A percentile compares a stretch with the other conserved stretches of the same genome.
phyloP scores from a whole-genome alignment of 2,113 vertebrate genomes.

The Clarias magur region DNA sequence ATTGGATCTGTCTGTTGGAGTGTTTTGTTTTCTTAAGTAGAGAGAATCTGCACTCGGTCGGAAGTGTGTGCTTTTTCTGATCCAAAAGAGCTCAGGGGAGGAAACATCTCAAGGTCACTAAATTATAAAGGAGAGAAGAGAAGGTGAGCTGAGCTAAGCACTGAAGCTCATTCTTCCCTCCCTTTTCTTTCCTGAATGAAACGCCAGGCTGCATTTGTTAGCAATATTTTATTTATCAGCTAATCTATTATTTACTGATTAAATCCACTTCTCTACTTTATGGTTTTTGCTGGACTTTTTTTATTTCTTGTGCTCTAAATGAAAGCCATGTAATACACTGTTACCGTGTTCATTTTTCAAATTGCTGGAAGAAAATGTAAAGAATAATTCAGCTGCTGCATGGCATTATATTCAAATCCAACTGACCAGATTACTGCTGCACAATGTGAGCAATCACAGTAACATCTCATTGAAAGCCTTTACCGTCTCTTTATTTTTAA shows the following conservation, averaged over 20 bases:
- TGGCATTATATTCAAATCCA: neutral
- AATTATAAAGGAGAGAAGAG: conserved; percentile 57
- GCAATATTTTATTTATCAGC: conserved; percentile 58
- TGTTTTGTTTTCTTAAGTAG: neutral
- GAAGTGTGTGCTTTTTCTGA: conserved; percentile 39
- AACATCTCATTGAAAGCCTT: conserved; percentile 10
- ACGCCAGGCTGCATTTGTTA: conserved; percentile 60
- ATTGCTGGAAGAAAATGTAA: conserved; percentile 42
- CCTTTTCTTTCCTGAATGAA: conserved; percentile 60
- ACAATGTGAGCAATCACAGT: conserved; percentile 21
- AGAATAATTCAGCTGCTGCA: conserved; percentile 46
- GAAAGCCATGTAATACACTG: conserved; percentile 28
- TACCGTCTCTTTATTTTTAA: neutral
- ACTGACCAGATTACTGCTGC: neutral
- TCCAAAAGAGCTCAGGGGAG: conserved; percentile 47
- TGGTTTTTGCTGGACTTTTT: conserved; percentile 51
- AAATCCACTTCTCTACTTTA: conserved; percentile 61
- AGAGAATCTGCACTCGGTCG: neutral
- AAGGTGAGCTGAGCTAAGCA: conserved; percentile 50
- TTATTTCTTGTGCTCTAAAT: conserved; percentile 22
- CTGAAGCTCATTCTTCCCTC: conserved; percentile 26
- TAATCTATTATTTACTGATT: conserved; percentile 72
- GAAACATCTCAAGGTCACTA: conserved; percentile 51
- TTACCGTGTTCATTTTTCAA: conserved; percentile 9
- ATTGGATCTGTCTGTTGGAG: conserved; percentile 6